Evolutionary conservation across 2,888 invertebrate genomes (phyloP).

Genomic region (Herminia tarsipennalis): DNA sequence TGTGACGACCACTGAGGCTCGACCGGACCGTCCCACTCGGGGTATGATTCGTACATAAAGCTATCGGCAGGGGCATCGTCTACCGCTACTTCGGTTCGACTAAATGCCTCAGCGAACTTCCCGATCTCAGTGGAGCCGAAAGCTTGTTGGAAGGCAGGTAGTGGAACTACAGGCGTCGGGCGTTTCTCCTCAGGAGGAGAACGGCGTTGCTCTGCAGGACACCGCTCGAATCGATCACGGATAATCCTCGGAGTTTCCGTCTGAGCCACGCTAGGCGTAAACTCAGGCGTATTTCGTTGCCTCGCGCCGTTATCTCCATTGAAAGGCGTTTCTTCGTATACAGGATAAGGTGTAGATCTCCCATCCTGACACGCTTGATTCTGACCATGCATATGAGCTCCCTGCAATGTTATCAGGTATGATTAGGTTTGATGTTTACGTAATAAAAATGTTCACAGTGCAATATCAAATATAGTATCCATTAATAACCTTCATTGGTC

Average conservation of each 20-base stretch:
- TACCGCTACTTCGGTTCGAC: constrained; percentile 83
- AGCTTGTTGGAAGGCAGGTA: constrained; percentile 94
- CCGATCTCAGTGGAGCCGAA: constrained; percentile 95
- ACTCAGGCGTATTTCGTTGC: constrained; percentile 57
- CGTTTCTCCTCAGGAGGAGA: constrained; percentile 70
- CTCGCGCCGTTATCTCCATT: constrained; percentile 55
- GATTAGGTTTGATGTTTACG: neutral
- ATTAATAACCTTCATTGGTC: constrained; percentile 68
- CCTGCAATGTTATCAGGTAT: constrained; percentile 55
- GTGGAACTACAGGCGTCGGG: constrained; percentile 82
- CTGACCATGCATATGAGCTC: constrained; percentile 58
- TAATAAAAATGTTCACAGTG: constrained; percentile 1
- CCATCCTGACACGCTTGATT: constrained; percentile 68
- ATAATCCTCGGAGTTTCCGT: constrained; percentile 48
- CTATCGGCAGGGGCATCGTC: constrained; percentile 69
- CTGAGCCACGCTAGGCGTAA: constrained; percentile 41
- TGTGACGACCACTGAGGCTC: constrained; percentile 76
- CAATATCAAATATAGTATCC: constrained; percentile 17
- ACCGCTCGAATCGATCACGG: constrained; percentile 59
- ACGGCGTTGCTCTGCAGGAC: constrained; percentile 53
- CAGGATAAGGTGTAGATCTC: constrained; percentile 69
- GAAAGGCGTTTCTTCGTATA: constrained; percentile 68
- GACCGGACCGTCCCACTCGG: constrained; percentile 73
- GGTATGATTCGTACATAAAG: constrained; percentile 72
- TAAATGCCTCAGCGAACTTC: constrained; percentile 91